Percentiles rank a stretch among this genome's conserved stretches.
Conservation (phyloP, 2,113 vertebrate species). For the Echinops telfairi region DNA sequence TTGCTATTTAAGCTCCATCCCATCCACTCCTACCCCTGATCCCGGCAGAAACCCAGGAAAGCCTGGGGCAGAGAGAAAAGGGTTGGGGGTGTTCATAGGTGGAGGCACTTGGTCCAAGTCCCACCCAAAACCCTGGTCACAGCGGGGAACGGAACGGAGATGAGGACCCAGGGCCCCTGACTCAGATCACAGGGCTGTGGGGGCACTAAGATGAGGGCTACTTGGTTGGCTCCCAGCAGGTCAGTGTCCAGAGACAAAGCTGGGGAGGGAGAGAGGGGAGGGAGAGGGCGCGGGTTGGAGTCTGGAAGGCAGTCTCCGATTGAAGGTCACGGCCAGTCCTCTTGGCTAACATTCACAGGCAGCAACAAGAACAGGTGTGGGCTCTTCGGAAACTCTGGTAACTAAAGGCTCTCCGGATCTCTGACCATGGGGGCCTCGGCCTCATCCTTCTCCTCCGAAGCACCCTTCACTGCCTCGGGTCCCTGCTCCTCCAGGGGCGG, state of each 20-base stretch:
- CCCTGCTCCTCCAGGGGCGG: constrained; percentile 23
- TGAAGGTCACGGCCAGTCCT: not conserved
- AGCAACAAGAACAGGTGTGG: constrained; percentile 9
- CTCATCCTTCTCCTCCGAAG: not conserved
- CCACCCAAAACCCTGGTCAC: not conserved
- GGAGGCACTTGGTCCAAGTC: not conserved
- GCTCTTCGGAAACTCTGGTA: constrained; percentile 29
- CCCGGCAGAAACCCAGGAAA: not conserved
- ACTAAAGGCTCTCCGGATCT: constrained; percentile 73
- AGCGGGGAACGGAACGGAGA: not conserved
- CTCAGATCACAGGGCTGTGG: not conserved
- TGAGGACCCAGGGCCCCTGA: not conserved
- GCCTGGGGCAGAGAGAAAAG: not conserved
- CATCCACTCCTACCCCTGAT: not conserved
- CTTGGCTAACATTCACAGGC: not conserved
- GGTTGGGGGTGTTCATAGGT: not conserved
- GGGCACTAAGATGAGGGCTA: not conserved
- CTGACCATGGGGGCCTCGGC: constrained; percentile 60
- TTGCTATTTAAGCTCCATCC: not conserved
- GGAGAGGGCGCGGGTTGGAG: fast-evolving
- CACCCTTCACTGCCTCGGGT: constrained; percentile 29
- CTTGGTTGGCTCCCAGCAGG: not conserved
- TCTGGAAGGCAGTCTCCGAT: not conserved
- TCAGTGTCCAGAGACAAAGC: not conserved
- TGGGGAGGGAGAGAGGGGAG: not conserved